Percentiles rank a stretch among this genome's conserved stretches.
These are phyloP conservation scores for Paraplagusia blochii DNA, from an alignment of 2,113 vertebrate genomes.

Conservation along the genomic window DNA sequence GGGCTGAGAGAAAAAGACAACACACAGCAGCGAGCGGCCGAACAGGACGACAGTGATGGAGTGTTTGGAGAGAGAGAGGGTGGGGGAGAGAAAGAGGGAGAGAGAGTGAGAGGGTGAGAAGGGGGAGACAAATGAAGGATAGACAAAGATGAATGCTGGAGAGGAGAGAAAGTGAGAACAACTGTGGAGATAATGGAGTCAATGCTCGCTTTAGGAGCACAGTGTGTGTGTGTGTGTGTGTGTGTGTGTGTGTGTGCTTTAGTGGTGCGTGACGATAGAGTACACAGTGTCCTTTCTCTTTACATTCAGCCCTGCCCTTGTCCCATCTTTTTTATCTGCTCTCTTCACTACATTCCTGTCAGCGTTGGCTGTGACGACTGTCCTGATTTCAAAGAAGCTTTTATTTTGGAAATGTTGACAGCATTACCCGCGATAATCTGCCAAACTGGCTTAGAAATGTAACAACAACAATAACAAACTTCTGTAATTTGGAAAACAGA, in stretches of 20 bases:
- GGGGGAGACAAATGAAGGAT: constrained; percentile 28
- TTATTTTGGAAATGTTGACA: too few species aligned
- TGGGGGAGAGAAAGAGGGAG: constrained; percentile 12
- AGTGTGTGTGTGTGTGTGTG: not conserved
- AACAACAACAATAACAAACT: too few species aligned
- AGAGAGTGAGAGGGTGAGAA: constrained; percentile 6
- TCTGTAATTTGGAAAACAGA: too few species aligned
- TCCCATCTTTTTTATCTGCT: not conserved
- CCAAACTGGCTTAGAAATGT: too few species aligned
- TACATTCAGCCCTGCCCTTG: not conserved
- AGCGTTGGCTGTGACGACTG: not conserved
- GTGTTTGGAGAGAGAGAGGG: constrained; percentile 35
- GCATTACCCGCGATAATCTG: too few species aligned
- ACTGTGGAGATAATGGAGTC: constrained; percentile 44
- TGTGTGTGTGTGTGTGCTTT: constrained; percentile 12
- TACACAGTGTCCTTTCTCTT: constrained; percentile 7
- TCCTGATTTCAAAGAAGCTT: too few species aligned
- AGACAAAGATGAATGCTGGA: constrained; percentile 45
- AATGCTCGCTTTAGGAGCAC: constrained; percentile 13
- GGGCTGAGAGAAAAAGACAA: constrained; percentile 60
- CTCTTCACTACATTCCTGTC: not conserved
- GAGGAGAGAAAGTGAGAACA: constrained; percentile 15
- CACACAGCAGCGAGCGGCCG: constrained; percentile 48
- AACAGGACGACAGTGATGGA: constrained; percentile 54
- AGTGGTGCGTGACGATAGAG: not conserved